Conservation (phyloP, 1,140 invertebrate genomes). For the Sesamia nonagrioides region DNA sequence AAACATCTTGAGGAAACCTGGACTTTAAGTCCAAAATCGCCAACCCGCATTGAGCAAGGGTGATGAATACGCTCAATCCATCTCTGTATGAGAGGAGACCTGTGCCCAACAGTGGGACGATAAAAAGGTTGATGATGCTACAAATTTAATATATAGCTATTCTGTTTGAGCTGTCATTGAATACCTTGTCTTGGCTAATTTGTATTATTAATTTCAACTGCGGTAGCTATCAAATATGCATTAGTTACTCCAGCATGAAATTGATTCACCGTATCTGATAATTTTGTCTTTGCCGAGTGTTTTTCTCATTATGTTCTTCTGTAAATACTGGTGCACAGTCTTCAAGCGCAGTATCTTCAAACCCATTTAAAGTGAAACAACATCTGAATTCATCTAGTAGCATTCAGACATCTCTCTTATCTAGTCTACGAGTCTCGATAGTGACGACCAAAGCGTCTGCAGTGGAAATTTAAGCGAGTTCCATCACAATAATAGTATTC, state of each 20-base stretch:
- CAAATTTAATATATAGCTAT: too few species aligned
- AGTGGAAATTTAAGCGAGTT: conserved; percentile 22
- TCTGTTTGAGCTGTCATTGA: too few species aligned
- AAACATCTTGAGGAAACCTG: too few species aligned
- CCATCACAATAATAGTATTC: conserved; percentile 11
- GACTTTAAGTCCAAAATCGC: too few species aligned
- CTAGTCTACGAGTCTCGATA: not conserved
- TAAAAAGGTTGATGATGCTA: too few species aligned
- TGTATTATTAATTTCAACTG: too few species aligned
- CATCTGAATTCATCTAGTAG: not conserved
- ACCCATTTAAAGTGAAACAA: conserved; percentile 12
- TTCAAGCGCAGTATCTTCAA: not conserved
- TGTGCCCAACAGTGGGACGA: too few species aligned
- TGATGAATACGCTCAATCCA: too few species aligned
- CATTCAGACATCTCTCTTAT: conserved; percentile 13
- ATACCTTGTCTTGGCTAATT: too few species aligned
- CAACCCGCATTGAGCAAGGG: too few species aligned
- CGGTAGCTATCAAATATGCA: not conserved
- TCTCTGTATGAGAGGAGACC: too few species aligned
- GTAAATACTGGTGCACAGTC: not conserved
- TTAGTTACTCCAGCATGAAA: not conserved
- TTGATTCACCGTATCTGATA: not conserved
- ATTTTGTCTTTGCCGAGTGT: not conserved
- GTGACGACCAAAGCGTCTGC: not conserved
- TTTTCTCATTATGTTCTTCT: too few species aligned